Percentiles rank a stretch among this genome's conserved stretches.
These are phyloP conservation scores for Ptiloglossa arizonensis DNA, from an alignment of 1,140 invertebrate species.

Conservation along the genomic window DNA sequence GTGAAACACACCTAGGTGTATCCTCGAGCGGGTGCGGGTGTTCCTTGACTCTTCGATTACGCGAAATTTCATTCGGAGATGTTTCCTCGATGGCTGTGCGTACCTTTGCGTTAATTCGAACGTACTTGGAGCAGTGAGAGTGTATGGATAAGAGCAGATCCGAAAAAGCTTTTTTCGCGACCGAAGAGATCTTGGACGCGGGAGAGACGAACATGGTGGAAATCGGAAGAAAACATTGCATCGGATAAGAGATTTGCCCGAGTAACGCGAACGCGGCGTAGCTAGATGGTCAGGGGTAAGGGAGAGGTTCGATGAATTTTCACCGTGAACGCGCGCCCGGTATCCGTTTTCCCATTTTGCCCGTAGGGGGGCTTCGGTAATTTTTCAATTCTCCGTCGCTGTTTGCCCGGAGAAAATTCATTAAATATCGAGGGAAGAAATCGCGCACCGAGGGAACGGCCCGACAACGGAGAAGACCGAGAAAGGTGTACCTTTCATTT, in stretches of 20 bases:
- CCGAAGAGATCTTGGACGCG: too few relatives aligned
- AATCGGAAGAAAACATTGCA: constrained; percentile 28
- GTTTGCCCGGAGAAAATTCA: constrained; percentile 50
- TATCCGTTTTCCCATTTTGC: constrained; percentile 31
- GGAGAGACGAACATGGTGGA: background rate
- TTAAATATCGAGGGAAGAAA: constrained; percentile 51
- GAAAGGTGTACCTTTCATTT: constrained; percentile 51
- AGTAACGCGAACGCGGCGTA: background rate
- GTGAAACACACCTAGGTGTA: too few relatives aligned
- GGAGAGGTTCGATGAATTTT: constrained; percentile 48
- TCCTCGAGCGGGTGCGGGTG: too few relatives aligned
- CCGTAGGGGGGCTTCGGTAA: constrained; percentile 29
- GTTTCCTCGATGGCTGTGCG: too few relatives aligned
- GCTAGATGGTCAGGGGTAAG: too few relatives aligned
- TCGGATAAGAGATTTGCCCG: constrained; percentile 11
- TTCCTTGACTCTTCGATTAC: constrained; percentile 21
- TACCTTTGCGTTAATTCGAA: too few relatives aligned
- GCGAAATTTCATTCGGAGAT: constrained; percentile 11
- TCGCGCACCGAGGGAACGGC: background rate
- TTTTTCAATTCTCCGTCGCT: constrained; percentile 50
- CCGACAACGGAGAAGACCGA: background rate
- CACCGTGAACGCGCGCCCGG: background rate
- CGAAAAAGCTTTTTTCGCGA: too few relatives aligned
- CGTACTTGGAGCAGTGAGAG: too few relatives aligned
- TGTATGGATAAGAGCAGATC: too few relatives aligned